Evolutionary conservation across 2,797 vertebrate genomes (phyloP).

Genomic region (Paguma larvata): DNA sequence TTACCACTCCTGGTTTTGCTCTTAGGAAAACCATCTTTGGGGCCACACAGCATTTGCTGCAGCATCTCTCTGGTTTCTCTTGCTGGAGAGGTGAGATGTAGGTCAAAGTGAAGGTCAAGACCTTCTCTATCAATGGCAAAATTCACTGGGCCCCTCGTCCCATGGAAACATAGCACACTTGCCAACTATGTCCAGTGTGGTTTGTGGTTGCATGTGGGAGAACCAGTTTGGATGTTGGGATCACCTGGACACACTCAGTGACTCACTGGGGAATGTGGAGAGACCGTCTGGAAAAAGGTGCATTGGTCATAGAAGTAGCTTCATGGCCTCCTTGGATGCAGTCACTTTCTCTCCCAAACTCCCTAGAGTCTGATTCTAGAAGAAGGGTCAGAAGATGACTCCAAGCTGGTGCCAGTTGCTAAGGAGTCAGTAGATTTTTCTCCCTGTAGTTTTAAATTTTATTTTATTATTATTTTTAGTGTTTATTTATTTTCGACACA

Average conservation of each 20-base stretch:
- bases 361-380: neutral
- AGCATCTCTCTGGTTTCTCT: neutral
- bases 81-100: neutral
- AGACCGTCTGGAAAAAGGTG: neutral
- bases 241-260: neutral
- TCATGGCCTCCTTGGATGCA: neutral
- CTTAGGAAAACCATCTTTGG: neutral
- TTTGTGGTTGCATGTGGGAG: neutral
- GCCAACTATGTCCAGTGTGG: neutral
- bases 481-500: no score
- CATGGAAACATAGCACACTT: neutral
- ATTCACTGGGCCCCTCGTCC: neutral
- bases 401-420: neutral
- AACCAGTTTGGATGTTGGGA: neutral
- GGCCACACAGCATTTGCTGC: neutral
- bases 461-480: no score
- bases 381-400: neutral
- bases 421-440: neutral
- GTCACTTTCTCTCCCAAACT: neutral
- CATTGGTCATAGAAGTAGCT: neutral
- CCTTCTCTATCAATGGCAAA: neutral
- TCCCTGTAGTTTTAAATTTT: neutral
- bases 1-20: neutral
- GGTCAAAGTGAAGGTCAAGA: neutral
- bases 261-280: neutral